Evolutionary conservation across 2,888 invertebrate genomes (phyloP), one percentile per base, ranked within the genome.

Genomic region (Volucella zonaria): DNA sequence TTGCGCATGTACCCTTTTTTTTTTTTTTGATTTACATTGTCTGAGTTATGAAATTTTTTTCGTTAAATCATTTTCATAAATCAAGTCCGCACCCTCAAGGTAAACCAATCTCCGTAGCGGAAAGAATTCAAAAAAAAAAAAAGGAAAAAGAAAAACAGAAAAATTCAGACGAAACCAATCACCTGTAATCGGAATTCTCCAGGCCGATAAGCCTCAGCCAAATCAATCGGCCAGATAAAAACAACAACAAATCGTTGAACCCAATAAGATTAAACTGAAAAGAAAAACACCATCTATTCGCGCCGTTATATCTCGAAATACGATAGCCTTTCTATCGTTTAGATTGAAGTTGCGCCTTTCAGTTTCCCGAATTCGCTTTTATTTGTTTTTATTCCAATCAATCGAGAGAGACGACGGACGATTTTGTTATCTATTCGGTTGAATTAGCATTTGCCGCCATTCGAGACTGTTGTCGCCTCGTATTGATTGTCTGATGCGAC

Each of bases 351-450:
- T 76, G 61, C 15, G 67, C 49, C 51, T 59, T 42, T 15, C 1
- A 10, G 14, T 38, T 23, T 49, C 2, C 49, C 23, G 23, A 15
- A 15, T 23, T 45, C 56, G 0, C 11, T 15, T 14, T 14, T 49
- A 3, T 9, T 31, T 1, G 3, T 23, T 52, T n/a, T 56, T 43
- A 10, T 38, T 66, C 56, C 56, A 51, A 31, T 15, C 42, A 66
- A 59, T 66, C 42, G 14, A 31, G 31, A 31, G 4, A 31, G 31
- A 31, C 31, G 15, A 6, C n/a, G 14, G 18, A 43, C 42, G 61
- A 49, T 12, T 52, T 49, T 61, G 66, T 74, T 79, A 79, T 73
- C 73, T 66, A 73, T 66, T 64, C 42, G 67, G 15, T 15, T n/a
- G 58, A 71, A 70, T 64, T 40, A 52, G 14, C 23, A 70, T 74